Evolutionary conservation across 2,113 vertebrate genomes (phyloP).

Genomic region (Rhegmatorhina hoffmannsi): DNA sequence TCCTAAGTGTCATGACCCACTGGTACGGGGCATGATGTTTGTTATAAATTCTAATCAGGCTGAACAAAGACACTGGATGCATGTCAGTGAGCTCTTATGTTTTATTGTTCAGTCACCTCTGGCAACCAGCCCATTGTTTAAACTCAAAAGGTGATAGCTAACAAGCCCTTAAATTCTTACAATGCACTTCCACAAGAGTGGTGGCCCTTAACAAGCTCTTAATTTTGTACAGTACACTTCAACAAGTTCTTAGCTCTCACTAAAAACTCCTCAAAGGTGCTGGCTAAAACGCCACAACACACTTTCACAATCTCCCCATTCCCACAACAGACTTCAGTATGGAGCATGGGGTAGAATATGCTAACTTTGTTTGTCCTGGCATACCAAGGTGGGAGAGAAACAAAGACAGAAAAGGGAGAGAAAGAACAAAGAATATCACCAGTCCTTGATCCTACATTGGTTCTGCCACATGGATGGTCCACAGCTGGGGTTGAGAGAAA

Average conservation of each 20-base stretch:
- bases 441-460: not conserved
- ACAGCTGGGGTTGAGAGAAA: rapidly evolving
- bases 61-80: not conserved
- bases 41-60: not conserved
- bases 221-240: not conserved
- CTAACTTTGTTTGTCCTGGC: not conserved
- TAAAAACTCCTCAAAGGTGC: not conserved
- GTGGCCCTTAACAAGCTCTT: not conserved
- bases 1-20: not conserved
- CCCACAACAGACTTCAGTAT: not conserved
- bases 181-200: not conserved
- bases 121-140: not conserved
- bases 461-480: not conserved
- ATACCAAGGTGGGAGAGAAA: rapidly evolving
- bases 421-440: not conserved
- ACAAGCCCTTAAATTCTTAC: not conserved
- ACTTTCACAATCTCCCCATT: not conserved
- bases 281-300: not conserved
- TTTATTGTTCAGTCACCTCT: not conserved
- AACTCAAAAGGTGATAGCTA: not conserved
- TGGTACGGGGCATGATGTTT: not conserved
- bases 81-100: not conserved
- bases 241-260: not conserved
- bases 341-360: rapidly evolving
- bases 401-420: not conserved